These are phyloP conservation scores for Iguana delicatissima DNA, from an alignment of 2,797 vertebrate genomes.

Conservation along the genomic window DNA sequence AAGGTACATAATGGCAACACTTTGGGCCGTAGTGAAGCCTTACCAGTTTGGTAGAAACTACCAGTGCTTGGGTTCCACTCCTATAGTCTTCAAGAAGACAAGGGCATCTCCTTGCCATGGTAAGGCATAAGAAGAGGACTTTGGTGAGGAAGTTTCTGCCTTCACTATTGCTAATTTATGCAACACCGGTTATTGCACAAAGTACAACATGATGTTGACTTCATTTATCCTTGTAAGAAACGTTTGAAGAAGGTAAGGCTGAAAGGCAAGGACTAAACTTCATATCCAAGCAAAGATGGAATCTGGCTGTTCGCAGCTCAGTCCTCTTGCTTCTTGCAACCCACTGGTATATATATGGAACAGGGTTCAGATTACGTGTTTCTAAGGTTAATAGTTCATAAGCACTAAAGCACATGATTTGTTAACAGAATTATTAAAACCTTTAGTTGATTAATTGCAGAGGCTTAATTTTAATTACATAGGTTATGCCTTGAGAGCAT, in stretches of 20 bases:
- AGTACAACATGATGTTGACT: not conserved
- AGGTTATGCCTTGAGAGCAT: not conserved
- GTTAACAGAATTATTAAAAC: not conserved
- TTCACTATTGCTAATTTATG: not conserved
- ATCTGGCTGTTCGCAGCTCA: not conserved
- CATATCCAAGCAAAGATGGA: not conserved
- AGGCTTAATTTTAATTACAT: constrained; percentile 8
- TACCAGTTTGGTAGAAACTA: too few species aligned
- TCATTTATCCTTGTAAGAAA: not conserved
- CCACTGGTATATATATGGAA: not conserved
- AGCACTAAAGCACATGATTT: not conserved
- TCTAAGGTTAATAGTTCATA: not conserved
- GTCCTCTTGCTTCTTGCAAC: not conserved
- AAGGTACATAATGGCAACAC: too few species aligned
- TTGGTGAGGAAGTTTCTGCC: constrained; percentile 28
- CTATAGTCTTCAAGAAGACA: not conserved
- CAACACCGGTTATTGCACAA: not conserved
- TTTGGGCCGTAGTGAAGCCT: not conserved
- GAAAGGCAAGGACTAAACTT: not conserved
- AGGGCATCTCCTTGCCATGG: not conserved
- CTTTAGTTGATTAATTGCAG: constrained; percentile 10
- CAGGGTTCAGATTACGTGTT: not conserved
- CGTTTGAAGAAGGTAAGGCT: not conserved
- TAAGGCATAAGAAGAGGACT: not conserved
- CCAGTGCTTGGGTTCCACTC: not conserved